phyloP scores from a whole-genome alignment of 1,140 invertebrate genomes.

The Zophobas atratus region DNA sequence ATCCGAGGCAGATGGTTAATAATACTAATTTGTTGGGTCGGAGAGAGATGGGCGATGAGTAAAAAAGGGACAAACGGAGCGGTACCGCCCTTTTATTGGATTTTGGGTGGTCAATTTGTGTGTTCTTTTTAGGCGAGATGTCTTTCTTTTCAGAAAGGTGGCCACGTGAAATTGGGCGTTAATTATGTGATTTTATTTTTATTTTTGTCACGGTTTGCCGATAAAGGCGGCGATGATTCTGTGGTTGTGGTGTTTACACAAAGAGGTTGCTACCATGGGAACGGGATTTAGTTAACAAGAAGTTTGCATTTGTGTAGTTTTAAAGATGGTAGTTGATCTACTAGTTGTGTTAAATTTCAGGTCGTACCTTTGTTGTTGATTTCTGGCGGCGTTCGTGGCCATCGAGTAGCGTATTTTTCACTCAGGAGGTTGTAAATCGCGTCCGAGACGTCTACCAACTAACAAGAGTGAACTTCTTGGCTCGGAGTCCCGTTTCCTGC shows the following conservation, averaged over 20 bases:
- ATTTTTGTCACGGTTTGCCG: conserved; percentile 19
- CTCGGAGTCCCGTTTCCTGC: background rate
- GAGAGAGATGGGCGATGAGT: background rate
- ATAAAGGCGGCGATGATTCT: background rate
- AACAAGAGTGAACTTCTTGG: background rate
- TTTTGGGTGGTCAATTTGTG: conserved; percentile 54
- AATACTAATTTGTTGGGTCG: conserved; percentile 10
- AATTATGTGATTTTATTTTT: conserved; percentile 54
- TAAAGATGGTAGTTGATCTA: too few species aligned
- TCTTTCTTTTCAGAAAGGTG: conserved; percentile 44
- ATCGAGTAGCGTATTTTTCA: background rate
- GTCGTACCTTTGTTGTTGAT: too few species aligned
- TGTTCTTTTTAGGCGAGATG: conserved; percentile 23
- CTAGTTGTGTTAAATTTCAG: too few species aligned
- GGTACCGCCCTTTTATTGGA: conserved; percentile 51
- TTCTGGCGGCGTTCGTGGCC: background rate
- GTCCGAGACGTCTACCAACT: background rate
- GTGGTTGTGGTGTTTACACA: too few species aligned
- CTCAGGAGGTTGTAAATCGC: too few species aligned
- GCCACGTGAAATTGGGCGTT: conserved; percentile 56
- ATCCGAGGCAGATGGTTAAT: conserved; percentile 7
- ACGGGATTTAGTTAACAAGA: too few species aligned
- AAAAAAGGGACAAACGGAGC: conserved; percentile 23
- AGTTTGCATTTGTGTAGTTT: too few species aligned
- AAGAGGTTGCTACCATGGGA: too few species aligned